phyloP scores from a whole-genome alignment of 1,140 invertebrate species.

The Mycetomoellerius zeteki region DNA sequence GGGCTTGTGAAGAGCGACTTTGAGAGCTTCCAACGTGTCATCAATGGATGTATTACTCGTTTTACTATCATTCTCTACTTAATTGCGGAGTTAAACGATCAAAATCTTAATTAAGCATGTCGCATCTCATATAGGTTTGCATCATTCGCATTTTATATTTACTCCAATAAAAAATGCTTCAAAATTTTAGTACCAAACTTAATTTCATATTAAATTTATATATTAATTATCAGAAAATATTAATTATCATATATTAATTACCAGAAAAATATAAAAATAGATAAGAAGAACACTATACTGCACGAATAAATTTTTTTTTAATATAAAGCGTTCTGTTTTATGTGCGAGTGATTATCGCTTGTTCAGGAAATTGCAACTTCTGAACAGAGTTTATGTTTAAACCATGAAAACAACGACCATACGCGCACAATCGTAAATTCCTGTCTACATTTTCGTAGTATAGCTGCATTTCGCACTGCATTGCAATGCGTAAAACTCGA shows the following conservation, averaged over 20 bases:
- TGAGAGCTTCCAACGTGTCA: constrained; percentile 46
- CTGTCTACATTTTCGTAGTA: constrained; percentile 68
- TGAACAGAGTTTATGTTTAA: constrained; percentile 37
- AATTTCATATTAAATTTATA: not conserved
- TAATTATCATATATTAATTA: not conserved
- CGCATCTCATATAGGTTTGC: not conserved
- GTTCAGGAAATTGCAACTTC: constrained; percentile 42
- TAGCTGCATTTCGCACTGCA: constrained; percentile 67
- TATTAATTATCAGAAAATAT: not conserved
- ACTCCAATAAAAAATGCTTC: not conserved
- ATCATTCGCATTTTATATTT: not conserved
- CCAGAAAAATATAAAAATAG: not conserved
- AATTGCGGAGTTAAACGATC: constrained; percentile 35
- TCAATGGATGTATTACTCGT: constrained; percentile 37
- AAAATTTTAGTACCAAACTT: not conserved
- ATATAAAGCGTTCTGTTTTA: not conserved
- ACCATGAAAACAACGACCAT: constrained; percentile 31
- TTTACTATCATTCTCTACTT: constrained; percentile 44
- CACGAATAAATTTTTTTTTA: not conserved
- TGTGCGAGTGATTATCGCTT: constrained; percentile 28
- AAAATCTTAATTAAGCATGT: constrained; percentile 38
- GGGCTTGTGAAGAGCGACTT: constrained; percentile 78
- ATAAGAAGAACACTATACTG: not conserved
- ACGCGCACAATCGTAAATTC: constrained; percentile 54
- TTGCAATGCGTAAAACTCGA: constrained; percentile 68